Base-by-base conservation (phyloP, 2,113 vertebrate genomes). In the Oceanites oceanicus region DNA sequence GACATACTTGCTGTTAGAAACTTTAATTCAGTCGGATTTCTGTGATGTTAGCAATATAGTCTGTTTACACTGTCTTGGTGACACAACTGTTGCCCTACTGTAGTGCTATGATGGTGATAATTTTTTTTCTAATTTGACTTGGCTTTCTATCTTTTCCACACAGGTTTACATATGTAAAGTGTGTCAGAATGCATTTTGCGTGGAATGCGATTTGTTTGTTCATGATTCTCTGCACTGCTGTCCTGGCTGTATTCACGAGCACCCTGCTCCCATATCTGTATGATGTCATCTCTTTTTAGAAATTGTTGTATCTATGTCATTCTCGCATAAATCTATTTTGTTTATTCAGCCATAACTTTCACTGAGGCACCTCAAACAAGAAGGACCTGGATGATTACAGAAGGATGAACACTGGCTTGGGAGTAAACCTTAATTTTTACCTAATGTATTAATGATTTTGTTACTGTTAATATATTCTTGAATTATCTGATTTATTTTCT, bases 181-280 rank as follows among this genome's bases (percentile, higher is more conserved):
- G 6, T 99, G 99, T 96, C 96, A 92, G 72, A 98, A 97, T 23
- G 97, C 97, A 22, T 99, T 99, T 97, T 99, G 99, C 36, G 88
- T 99, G 95, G 99, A 99, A 50, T 99, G 99, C 9, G 99, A 99
- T 88, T 56, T 99, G 91, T 99, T 99, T 97, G 97, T 99, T 97
- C 99, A 99, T 15, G 99, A 99, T 42, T 98, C 98, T 1, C 98
- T 99, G 52, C 99, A 99, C 97, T 99, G 99, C 98, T 99, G 99
- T 90, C 99, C 99, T 71, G 98, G 98, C 86, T 99, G 99, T 79
- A 98, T 99, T 87, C 99, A 99, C 11, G 96, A 91, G 67, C 98
- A 98, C 56, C 98, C 94, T 42, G 14, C 84, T 61, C 71, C 97
- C 29, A 71, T 96, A 92, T 32, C 80, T 88, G 30, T 96, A 63